These are phyloP conservation scores for Gobius niger DNA, from an alignment of 2,113 vertebrate species.

Conservation along the genomic window DNA sequence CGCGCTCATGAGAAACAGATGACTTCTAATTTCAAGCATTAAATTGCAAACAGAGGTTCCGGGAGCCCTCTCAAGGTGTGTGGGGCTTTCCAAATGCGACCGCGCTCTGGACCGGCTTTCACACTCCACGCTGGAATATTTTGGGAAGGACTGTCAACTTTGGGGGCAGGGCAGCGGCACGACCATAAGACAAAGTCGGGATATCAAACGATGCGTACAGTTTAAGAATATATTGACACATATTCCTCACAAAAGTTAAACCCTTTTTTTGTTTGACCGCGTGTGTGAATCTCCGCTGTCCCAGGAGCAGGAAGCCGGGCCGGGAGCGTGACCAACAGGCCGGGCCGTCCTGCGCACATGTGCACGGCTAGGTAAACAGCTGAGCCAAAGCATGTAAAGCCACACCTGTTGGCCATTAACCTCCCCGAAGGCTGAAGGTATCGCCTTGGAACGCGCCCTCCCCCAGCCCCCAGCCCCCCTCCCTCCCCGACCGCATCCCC, in stretches of 20 bases:
- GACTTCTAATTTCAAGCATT: slow-evolving; percentile 99
- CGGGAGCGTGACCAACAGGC: slow-evolving; percentile 36
- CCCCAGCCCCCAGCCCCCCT: background rate
- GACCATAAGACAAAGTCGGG: too few relatives aligned
- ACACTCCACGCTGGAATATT: too few relatives aligned
- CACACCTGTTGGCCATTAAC: slow-evolving; percentile 76
- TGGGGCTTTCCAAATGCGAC: slow-evolving; percentile 13
- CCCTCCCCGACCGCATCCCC: slow-evolving; percentile 28
- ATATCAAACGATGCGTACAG: too few relatives aligned
- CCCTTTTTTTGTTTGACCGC: background rate
- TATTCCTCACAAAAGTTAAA: background rate
- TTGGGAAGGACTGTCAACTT: too few relatives aligned
- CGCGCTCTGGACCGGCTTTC: too few relatives aligned
- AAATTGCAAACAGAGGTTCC: slow-evolving; percentile 99
- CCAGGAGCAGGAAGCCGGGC: slow-evolving; percentile 10
- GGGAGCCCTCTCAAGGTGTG: slow-evolving; percentile 86
- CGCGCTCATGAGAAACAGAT: slow-evolving; percentile 98
- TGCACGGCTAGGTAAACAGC: slow-evolving; percentile 53
- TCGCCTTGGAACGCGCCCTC: slow-evolving; percentile 2
- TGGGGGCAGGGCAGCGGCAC: too few relatives aligned
- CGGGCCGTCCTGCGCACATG: slow-evolving; percentile 36
- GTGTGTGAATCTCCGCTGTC: background rate
- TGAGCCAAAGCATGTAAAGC: slow-evolving; percentile 57
- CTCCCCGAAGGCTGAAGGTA: slow-evolving; percentile 56
- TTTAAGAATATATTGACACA: too few relatives aligned